Conservation (phyloP, 2,888 invertebrate genomes). For the Drosophila fungiperda region DNA sequence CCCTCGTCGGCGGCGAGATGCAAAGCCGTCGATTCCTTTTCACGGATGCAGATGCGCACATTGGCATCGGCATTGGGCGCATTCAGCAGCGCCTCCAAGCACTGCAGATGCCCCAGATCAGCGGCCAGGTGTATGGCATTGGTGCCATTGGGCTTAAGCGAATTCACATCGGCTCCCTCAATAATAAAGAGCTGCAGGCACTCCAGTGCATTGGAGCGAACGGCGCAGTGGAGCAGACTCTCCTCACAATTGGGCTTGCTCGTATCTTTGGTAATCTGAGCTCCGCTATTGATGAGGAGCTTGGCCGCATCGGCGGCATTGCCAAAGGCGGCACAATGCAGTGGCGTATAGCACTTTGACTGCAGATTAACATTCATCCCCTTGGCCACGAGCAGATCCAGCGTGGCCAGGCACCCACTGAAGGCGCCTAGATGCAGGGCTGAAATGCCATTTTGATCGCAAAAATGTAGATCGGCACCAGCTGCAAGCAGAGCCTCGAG, state of each 20-base stretch:
- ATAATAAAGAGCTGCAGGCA: slow-evolving; percentile 91
- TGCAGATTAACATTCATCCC: slow-evolving; percentile 90
- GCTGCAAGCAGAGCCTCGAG: slow-evolving; percentile 88
- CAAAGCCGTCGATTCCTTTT: slow-evolving; percentile 91
- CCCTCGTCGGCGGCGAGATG: slow-evolving; percentile 96
- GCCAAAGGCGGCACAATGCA: slow-evolving; percentile 96
- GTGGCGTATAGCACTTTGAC: slow-evolving; percentile 91
- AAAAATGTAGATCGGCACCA: slow-evolving; percentile 90
- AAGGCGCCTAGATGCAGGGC: slow-evolving; percentile 92
- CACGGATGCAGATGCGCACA: slow-evolving; percentile 89
- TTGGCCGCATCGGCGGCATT: slow-evolving; percentile 93
- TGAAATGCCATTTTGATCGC: slow-evolving; percentile 90
- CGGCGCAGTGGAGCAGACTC: slow-evolving; percentile 93
- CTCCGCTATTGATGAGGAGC: slow-evolving; percentile 90
- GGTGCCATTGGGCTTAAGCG: slow-evolving; percentile 90
- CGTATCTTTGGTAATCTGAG: slow-evolving; percentile 89
- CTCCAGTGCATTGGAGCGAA: slow-evolving; percentile 92
- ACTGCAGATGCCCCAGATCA: slow-evolving; percentile 91
- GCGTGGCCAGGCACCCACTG: slow-evolving; percentile 90
- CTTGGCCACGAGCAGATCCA: slow-evolving; percentile 89
- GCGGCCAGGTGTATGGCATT: slow-evolving; percentile 93
- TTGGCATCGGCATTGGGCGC: slow-evolving; percentile 90
- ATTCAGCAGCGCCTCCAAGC: slow-evolving; percentile 90
- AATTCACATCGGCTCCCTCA: slow-evolving; percentile 91
- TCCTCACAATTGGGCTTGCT: slow-evolving; percentile 90